A percentile compares a stretch with the other conserved stretches of the same genome.
phyloP scores from a whole-genome alignment of 1,140 invertebrate genomes.

The Anastatus disparis region DNA sequence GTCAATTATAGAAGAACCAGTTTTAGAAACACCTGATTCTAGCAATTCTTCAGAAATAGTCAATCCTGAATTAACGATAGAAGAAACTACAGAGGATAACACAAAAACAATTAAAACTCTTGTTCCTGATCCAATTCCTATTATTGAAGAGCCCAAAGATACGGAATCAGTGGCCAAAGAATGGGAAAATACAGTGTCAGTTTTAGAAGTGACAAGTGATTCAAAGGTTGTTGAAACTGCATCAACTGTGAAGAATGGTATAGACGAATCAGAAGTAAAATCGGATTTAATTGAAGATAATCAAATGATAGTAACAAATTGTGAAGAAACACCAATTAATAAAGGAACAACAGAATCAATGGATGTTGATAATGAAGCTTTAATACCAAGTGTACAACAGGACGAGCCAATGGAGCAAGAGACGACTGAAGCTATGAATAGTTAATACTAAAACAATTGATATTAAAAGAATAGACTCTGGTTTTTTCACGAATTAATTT shows the following conservation, averaged over 20 bases:
- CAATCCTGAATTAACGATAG: constrained; percentile 49
- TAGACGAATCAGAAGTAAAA: constrained; percentile 6
- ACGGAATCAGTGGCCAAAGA: constrained; percentile 37
- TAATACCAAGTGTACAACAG: constrained; percentile 47
- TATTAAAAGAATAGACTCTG: constrained; percentile 32
- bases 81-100: constrained; percentile 52
- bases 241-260: neutral
- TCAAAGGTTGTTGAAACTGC: constrained; percentile 29
- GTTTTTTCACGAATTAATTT: constrained; percentile 41
- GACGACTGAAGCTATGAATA: constrained; percentile 52
- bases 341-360: constrained; percentile 52
- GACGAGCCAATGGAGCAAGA: constrained; percentile 64
- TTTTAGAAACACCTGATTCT: constrained; percentile 23
- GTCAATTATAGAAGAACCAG: constrained; percentile 48
- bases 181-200: constrained; percentile 34
- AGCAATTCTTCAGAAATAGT: constrained; percentile 15
- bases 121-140: constrained; percentile 55
- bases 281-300: constrained; percentile 22
- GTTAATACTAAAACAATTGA: constrained; percentile 57
- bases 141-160: constrained; percentile 60
- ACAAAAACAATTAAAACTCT: constrained; percentile 45
- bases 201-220: constrained; percentile 41
- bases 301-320: constrained; percentile 16
- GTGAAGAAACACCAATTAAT: constrained; percentile 14
- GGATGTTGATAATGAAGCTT: constrained; percentile 60